Evolutionary conservation across 1,140 invertebrate genomes (phyloP), one percentile per base, ranked within the genome.

Genomic region (Nixonia krombeini): DNA sequence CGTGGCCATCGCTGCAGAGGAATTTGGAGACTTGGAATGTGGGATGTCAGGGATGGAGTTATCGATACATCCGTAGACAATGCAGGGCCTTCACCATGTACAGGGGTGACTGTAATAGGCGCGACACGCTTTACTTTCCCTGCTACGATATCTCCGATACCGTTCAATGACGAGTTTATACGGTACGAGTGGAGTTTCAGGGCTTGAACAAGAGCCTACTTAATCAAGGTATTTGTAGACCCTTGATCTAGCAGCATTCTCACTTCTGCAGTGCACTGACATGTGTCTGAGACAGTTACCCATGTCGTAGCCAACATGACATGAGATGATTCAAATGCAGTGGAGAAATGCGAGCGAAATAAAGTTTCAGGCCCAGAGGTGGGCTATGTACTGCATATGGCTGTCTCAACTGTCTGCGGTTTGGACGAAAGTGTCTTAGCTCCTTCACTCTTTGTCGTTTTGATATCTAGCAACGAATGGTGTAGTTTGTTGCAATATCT

Each of bases 231-330:
- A 8, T 47, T 35, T 4, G 44, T 53, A 4, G 35, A 53, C 8
- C 58, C 58, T 16, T 53, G 58, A 45, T 62, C 49, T 6, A 62
- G 13, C 12, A 52, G 18, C 4, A 35, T 23, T 12, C 57, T 41
- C 18, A 61, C 13, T 38, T 42, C 37, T 9, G 21, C 1, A 0
- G 12, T 1, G 0, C 12, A 23, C 6, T 23, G 38, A 26, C 4
- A 26, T 8, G 25, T 4, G 4, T 8, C 8, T 26, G 25, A 26
- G 25, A 26, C 25, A 26, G 8, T 26, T 8, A 26, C 8, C 25
- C 25, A 26, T 4, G 25, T 8, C 25, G 25, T 4, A 4, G 25
- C 25, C 8, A 26, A 26, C 4, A 26, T 26, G 25, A 26, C 25
- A 26, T 26, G 25, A 8, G 25, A 26, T 8, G n/a, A n/a, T n/a